A percentile compares a stretch with the other conserved stretches of the same genome.
These are phyloP conservation scores for Alethe castanea DNA, from an alignment of 2,113 vertebrate species.

Conservation along the genomic window DNA sequence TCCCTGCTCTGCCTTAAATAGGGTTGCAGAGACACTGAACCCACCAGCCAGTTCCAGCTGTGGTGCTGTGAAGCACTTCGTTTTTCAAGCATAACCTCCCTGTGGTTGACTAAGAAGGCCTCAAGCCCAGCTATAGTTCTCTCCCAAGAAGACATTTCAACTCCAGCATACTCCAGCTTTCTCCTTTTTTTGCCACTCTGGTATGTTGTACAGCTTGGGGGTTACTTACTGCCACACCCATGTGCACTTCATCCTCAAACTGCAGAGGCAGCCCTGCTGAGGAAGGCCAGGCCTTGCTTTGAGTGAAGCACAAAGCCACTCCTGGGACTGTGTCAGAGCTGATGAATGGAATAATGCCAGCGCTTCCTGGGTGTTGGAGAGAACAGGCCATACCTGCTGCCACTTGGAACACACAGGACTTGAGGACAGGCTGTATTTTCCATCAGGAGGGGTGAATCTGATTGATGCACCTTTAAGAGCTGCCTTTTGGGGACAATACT, in stretches of 20 bases:
- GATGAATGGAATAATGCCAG: not conserved
- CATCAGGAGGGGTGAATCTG: not conserved
- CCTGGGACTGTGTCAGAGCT: not conserved
- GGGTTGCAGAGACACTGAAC: not conserved
- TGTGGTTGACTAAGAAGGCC: not conserved
- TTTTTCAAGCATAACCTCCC: not conserved
- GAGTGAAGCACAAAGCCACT: not conserved
- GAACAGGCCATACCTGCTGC: not conserved
- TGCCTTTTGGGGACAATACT: not conserved
- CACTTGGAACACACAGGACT: fast-evolving
- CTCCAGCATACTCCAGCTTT: not conserved
- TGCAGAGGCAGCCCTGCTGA: not conserved
- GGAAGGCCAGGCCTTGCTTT: not conserved
- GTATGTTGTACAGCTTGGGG: not conserved
- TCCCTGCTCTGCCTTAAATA: not conserved
- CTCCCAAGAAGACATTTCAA: not conserved
- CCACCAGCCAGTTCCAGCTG: not conserved
- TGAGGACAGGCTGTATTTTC: not conserved
- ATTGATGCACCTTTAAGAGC: not conserved
- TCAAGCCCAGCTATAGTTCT: not conserved
- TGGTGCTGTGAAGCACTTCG: not conserved
- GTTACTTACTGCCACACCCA: not conserved
- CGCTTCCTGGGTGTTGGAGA: fast-evolving
- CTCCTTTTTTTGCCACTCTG: not conserved
- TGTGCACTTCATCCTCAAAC: not conserved